These are phyloP conservation scores for Dreissena polymorpha DNA, from an alignment of 1,140 invertebrate genomes.

Conservation along the genomic window DNA sequence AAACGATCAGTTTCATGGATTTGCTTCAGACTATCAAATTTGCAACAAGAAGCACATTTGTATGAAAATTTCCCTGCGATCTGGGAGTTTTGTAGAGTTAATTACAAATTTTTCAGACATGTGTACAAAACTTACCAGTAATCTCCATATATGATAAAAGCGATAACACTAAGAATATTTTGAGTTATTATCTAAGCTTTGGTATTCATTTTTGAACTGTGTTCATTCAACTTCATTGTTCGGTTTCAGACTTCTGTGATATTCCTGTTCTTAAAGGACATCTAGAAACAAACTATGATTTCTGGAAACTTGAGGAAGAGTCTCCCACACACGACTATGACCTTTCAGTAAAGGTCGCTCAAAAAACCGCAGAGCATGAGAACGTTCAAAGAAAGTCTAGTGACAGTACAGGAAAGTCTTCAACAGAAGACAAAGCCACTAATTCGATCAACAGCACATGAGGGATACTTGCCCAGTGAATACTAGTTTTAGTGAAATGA, in stretches of 20 bases:
- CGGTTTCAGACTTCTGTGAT: slow-evolving; percentile 91
- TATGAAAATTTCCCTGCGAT: no score
- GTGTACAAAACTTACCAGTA: no score
- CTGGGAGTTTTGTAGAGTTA: no score
- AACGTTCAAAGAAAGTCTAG: neutral
- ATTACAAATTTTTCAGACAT: no score
- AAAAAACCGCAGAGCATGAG: slow-evolving; percentile 23
- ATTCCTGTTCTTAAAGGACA: slow-evolving; percentile 93
- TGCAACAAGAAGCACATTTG: no score
- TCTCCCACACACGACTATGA: slow-evolving; percentile 41
- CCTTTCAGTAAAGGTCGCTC: slow-evolving; percentile 27
- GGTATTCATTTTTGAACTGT: no score
- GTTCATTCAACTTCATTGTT: neutral
- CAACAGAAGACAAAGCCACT: neutral
- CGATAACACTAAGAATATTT: no score
- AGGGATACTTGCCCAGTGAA: neutral
- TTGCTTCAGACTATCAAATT: no score
- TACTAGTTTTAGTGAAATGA: slow-evolving; percentile 7
- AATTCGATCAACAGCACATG: slow-evolving; percentile 14
- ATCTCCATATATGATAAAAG: no score
- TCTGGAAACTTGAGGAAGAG: slow-evolving; percentile 89
- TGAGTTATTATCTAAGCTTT: no score
- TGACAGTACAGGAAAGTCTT: slow-evolving; percentile 1
- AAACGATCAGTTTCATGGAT: no score
- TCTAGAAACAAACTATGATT: slow-evolving; percentile 92